A percentile compares a stretch with the other conserved stretches of the same genome.
phyloP scores from a whole-genome alignment of 2,113 vertebrate genomes.

The Indri indri region DNA sequence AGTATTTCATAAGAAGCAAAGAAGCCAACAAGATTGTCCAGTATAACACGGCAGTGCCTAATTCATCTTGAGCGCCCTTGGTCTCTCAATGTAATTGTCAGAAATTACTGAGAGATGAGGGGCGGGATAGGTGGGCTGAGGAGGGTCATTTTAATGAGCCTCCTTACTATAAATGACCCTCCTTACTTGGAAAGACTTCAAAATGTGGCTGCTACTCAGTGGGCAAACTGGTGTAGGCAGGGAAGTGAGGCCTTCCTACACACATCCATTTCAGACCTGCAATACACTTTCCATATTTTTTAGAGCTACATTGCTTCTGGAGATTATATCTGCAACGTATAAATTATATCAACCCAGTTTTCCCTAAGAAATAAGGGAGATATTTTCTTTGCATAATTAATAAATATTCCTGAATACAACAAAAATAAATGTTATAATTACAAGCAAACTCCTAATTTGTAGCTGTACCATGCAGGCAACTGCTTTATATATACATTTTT shows the following conservation, averaged over 20 bases:
- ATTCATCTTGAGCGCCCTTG: background rate
- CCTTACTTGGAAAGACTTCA: background rate
- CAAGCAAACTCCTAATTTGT: background rate
- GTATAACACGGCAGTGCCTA: background rate
- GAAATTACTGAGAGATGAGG: background rate
- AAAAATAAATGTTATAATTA: background rate
- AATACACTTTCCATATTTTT: background rate
- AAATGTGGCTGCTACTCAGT: background rate
- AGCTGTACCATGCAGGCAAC: background rate
- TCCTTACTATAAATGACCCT: background rate
- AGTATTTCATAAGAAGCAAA: constrained; percentile 4
- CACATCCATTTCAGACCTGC: background rate
- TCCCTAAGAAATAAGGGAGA: background rate
- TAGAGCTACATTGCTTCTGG: background rate
- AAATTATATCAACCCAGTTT: background rate
- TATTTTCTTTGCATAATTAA: background rate
- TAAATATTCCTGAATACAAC: background rate
- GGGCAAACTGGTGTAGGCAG: background rate
- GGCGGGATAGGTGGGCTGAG: background rate
- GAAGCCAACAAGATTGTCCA: background rate
- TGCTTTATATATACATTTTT: background rate
- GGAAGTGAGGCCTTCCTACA: background rate
- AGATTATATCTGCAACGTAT: background rate
- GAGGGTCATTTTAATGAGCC: background rate
- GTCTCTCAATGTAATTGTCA: background rate